A percentile compares a stretch with the other conserved stretches of the same genome.
These are phyloP conservation scores for Alexandromys fortis DNA, from an alignment of 2,113 vertebrate species.

Conservation along the genomic window DNA sequence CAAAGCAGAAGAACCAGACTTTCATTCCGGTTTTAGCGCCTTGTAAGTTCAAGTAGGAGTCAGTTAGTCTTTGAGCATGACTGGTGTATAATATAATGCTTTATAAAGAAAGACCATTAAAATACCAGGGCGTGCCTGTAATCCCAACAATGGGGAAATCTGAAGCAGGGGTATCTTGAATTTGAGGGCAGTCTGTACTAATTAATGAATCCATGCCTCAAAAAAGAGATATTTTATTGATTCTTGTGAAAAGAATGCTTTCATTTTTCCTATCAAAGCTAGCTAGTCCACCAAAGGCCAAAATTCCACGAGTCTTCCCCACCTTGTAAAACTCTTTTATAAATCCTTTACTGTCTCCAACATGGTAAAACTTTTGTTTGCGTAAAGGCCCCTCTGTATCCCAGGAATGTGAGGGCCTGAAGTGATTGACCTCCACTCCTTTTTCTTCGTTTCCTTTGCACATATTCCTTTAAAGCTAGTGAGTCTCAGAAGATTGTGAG, in stretches of 20 bases:
- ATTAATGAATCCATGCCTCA: neutral
- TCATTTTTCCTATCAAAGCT: neutral
- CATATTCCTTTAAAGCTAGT: neutral
- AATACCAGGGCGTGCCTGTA: neutral
- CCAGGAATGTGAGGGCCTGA: neutral
- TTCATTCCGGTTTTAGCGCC: neutral
- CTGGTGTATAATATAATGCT: neutral
- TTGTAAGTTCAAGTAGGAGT: neutral
- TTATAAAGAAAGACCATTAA: neutral
- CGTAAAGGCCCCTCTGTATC: neutral
- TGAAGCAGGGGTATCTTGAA: neutral
- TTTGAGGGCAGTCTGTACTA: neutral
- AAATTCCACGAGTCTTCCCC: neutral
- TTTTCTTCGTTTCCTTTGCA: neutral
- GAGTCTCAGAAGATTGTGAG: neutral
- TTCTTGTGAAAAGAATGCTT: neutral
- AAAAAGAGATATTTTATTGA: neutral
- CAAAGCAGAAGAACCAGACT: neutral
- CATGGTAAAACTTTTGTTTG: neutral
- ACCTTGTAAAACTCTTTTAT: neutral
- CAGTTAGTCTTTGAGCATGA: neutral
- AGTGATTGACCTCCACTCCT: neutral
- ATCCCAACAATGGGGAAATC: neutral
- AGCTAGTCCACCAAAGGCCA: neutral
- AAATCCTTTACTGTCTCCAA: neutral